phyloP scores from a whole-genome alignment of 2,888 invertebrate species.

The Schizotus pectinicornis region DNA sequence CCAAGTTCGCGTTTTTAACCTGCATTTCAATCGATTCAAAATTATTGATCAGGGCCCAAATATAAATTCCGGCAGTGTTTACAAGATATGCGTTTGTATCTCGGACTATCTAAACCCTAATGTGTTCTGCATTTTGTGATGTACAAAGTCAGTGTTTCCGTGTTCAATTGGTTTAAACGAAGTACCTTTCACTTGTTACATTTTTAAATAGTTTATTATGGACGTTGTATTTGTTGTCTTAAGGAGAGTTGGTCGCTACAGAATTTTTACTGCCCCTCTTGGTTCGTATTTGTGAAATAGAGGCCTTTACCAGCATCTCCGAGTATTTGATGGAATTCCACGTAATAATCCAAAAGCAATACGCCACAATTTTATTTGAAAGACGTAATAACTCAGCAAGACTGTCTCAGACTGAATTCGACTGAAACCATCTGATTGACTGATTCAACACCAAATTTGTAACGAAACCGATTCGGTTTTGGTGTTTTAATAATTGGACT shows the following conservation, averaged over 20 bases:
- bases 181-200: conserved; percentile 39
- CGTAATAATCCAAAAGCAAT: conserved; percentile 43
- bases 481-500: conserved; percentile 29
- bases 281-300: conserved; percentile 24
- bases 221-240: conserved; percentile 32
- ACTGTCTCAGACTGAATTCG: conserved; percentile 57
- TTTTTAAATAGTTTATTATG: conserved; percentile 39
- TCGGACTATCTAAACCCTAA: conserved; percentile 45
- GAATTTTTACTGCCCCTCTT: conserved; percentile 17
- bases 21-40: conserved; percentile 52
- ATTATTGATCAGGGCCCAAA: conserved; percentile 49
- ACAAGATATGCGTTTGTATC: conserved; percentile 22
- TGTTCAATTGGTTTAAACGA: conserved; percentile 36
- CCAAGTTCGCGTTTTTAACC: conserved; percentile 26
- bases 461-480: conserved; percentile 24
- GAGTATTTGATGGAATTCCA: conserved; percentile 8
- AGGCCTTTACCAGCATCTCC: conserved; percentile 33
- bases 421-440: conserved; percentile 52
- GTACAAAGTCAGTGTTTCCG: conserved; percentile 44
- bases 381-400: conserved; percentile 48
- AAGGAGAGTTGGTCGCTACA: conserved; percentile 15
- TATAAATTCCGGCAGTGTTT: conserved; percentile 39
- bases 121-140: conserved; percentile 55
- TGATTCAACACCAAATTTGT: conserved; percentile 45
- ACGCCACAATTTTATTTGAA: conserved; percentile 42